A percentile compares a stretch with the other conserved stretches of the same genome.
Evolutionary conservation across 2,797 vertebrate species (phyloP).

Genomic region (Lithobates pipiens): DNA sequence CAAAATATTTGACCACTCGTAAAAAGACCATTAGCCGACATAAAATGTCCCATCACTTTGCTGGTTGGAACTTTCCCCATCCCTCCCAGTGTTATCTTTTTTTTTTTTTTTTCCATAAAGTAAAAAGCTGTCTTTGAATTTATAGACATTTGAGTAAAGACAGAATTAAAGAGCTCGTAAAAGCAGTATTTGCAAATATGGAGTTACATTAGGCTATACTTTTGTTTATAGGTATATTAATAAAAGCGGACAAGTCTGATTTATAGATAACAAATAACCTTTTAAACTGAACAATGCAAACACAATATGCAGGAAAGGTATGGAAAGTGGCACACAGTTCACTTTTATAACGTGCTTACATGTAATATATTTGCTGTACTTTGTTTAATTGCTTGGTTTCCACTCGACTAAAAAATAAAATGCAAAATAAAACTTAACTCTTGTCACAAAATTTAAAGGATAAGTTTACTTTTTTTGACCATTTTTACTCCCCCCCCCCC

Average conservation of each 20-base stretch:
- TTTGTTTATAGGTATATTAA: constrained; percentile 19
- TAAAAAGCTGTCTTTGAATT: constrained; percentile 27
- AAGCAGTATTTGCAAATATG: constrained; percentile 40
- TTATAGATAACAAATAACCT: constrained; percentile 29
- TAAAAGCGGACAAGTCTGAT: constrained; percentile 21
- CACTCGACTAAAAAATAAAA: no score
- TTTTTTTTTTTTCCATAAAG: constrained; percentile 27
- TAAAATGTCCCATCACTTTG: constrained; percentile 39
- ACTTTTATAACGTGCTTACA: background rate
- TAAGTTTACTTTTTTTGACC: no score
- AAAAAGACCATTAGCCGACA: constrained; percentile 56
- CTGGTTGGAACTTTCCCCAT: constrained; percentile 39
- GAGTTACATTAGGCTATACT: constrained; percentile 26
- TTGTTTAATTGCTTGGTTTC: no score
- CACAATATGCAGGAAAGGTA: background rate
- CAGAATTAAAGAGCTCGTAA: constrained; percentile 51
- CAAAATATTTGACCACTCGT: constrained; percentile 58
- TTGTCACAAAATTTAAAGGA: no score
- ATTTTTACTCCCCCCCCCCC: no score
- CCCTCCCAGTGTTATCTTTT: constrained; percentile 41
- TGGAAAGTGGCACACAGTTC: background rate
- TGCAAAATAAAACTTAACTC: no score
- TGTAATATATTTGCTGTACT: background rate
- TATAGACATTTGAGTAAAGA: constrained; percentile 47
- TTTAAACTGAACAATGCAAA: constrained; percentile 18